These are phyloP conservation scores for Prosapia bicincta DNA, from an alignment of 2,888 invertebrate genomes.

Conservation along the genomic window DNA sequence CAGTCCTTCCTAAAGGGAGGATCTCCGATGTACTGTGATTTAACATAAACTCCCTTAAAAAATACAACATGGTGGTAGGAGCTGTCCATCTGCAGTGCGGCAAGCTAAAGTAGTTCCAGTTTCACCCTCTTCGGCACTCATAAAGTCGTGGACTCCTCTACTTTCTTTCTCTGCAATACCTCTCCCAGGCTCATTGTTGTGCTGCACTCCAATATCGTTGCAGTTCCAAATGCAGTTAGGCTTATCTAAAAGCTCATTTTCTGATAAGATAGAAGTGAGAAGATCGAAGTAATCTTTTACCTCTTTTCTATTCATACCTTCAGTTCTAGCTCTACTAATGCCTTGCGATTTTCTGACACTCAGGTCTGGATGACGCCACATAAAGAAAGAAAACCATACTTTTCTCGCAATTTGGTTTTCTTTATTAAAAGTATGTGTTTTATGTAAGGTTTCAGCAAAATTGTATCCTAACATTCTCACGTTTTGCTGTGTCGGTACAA, in stretches of 20 bases:
- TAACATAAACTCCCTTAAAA: neutral
- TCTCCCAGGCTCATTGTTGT: neutral
- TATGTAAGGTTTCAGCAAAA: no score
- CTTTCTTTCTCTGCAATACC: neutral
- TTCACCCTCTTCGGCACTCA: neutral
- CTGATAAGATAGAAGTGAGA: neutral
- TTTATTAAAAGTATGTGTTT: no score
- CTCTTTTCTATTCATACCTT: neutral
- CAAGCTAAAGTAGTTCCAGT: neutral
- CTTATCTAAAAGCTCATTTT: neutral
- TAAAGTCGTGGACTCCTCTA: neutral
- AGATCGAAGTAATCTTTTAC: neutral
- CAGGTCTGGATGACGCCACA: neutral
- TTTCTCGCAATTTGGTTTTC: no score
- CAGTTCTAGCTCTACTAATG: neutral
- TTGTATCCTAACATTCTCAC: no score
- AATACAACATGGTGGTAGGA: neutral
- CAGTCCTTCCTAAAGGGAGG: neutral
- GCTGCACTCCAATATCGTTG: neutral
- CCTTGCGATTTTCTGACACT: neutral
- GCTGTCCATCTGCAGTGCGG: neutral
- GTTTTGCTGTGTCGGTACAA: no score
- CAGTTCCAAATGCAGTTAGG: neutral
- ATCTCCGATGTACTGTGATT: neutral
- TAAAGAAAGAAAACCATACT: no score